Evolutionary conservation across 2,888 invertebrate species (phyloP).

Genomic region (Trachelus troglodyta): DNA sequence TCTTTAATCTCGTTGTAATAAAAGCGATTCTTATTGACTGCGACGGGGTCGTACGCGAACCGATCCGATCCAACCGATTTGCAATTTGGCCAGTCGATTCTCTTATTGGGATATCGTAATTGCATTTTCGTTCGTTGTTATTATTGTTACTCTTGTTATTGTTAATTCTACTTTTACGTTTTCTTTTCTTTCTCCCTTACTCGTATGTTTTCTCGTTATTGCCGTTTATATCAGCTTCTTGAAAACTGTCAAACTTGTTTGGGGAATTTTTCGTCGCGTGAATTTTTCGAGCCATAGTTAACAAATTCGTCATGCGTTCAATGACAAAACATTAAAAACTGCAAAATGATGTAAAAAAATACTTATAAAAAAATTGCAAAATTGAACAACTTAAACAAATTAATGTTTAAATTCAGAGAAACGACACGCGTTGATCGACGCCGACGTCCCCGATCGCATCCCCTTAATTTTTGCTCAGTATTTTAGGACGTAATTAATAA

Average conservation of each 20-base stretch:
- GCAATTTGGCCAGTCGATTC: not conserved
- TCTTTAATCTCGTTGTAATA: not conserved
- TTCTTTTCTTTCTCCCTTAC: not conserved
- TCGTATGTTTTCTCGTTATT: not conserved
- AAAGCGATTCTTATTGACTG: not conserved
- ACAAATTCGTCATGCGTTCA: not conserved
- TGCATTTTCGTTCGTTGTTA: too few relatives aligned
- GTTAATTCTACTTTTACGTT: not conserved
- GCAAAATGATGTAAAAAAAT: not conserved
- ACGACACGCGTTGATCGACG: not conserved
- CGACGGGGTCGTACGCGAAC: not conserved
- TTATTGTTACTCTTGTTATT: not conserved
- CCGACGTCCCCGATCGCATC: constrained; percentile 1
- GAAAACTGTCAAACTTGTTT: not conserved
- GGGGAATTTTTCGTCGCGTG: too few relatives aligned
- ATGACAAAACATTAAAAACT: not conserved
- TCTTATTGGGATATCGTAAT: not conserved
- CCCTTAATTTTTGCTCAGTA: constrained; percentile 38
- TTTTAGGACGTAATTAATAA: constrained; percentile 40
- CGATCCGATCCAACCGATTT: not conserved
- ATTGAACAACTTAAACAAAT: not conserved
- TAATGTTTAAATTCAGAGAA: not conserved
- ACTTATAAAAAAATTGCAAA: not conserved
- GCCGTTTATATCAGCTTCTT: not conserved
- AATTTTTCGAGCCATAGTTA: not conserved